A percentile compares a stretch with the other conserved stretches of the same genome.
These are phyloP conservation scores for Periplaneta americana DNA, from an alignment of 1,140 invertebrate genomes.

Conservation along the genomic window DNA sequence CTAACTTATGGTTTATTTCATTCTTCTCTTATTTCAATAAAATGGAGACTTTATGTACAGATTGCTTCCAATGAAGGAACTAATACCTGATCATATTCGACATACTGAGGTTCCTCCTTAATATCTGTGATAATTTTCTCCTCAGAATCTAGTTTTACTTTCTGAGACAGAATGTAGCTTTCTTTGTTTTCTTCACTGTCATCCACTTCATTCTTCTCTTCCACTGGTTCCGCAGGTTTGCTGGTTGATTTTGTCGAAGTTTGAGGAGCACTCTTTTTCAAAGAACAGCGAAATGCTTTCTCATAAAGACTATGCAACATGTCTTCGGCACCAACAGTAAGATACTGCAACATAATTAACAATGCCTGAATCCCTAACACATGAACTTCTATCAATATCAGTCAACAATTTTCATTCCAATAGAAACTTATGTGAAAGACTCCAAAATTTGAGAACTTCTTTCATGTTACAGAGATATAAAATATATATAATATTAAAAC, in stretches of 20 bases:
- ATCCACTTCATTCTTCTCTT: constrained; percentile 34
- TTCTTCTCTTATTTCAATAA: too few relatives aligned
- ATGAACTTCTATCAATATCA: too few relatives aligned
- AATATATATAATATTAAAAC: too few relatives aligned
- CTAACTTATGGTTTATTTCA: too few relatives aligned
- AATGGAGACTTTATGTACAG: too few relatives aligned
- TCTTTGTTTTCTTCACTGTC: constrained; percentile 46
- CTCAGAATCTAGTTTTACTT: not conserved
- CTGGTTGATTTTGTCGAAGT: not conserved
- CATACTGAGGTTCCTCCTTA: constrained; percentile 31
- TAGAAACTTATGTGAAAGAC: too few relatives aligned
- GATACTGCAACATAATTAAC: constrained; percentile 39
- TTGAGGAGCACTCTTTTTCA: not conserved
- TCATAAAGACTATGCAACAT: constrained; percentile 39
- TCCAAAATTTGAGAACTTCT: too few relatives aligned
- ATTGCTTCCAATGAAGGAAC: too few relatives aligned
- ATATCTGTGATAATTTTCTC: constrained; percentile 14
- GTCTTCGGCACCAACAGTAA: constrained; percentile 61
- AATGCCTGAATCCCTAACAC: too few relatives aligned
- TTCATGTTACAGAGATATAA: too few relatives aligned
- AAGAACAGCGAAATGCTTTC: constrained; percentile 28
- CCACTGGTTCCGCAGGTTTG: constrained; percentile 5
- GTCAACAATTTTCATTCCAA: too few relatives aligned
- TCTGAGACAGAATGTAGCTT: constrained; percentile 60
- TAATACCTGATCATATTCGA: constrained; percentile 10